Percentiles rank a stretch among this genome's conserved stretches.
phyloP scores from a whole-genome alignment of 2,113 vertebrate genomes.

The Hucho hucho region DNA sequence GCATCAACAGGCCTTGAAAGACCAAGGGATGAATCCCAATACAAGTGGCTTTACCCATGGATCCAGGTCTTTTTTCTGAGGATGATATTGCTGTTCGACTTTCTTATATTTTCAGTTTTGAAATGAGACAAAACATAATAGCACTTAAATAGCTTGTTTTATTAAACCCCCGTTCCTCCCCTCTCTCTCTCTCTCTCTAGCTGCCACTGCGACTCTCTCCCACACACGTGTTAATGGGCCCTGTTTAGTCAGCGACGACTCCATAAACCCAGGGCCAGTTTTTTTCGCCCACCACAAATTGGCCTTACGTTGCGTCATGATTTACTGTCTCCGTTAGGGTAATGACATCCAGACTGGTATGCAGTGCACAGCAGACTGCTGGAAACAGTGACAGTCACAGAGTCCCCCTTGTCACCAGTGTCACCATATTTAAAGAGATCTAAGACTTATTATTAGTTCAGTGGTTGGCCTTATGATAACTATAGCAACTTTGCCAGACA shows the following conservation, averaged over 20 bases:
- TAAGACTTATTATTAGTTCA: slow-evolving; percentile 22
- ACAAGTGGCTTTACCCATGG: no score
- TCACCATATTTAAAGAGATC: slow-evolving; percentile 31
- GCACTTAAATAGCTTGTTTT: neutral
- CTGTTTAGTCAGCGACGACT: slow-evolving; percentile 68
- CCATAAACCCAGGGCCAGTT: slow-evolving; percentile 64
- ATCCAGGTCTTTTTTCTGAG: no score
- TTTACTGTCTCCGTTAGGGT: slow-evolving; percentile 77
- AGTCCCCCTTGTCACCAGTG: slow-evolving; percentile 36
- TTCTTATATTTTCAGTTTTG: no score
- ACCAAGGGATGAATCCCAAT: no score
- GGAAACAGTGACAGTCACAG: slow-evolving; percentile 61
- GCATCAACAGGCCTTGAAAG: no score
- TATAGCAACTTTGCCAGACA: neutral
- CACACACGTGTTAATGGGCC: slow-evolving; percentile 57
- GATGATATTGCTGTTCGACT: no score
- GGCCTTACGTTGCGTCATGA: slow-evolving; percentile 73
- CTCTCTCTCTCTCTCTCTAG: slow-evolving; percentile 13
- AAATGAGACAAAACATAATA: no score
- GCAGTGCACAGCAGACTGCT: slow-evolving; percentile 43
- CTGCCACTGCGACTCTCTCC: slow-evolving; percentile 31
- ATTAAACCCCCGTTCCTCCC: slow-evolving; percentile 18
- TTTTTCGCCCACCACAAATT: slow-evolving; percentile 71
- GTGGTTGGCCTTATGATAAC: slow-evolving; percentile 25
- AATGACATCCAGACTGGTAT: slow-evolving; percentile 73